Evolutionary conservation across 2,113 vertebrate species (phyloP).

Genomic region (Catharus bicknelli): DNA sequence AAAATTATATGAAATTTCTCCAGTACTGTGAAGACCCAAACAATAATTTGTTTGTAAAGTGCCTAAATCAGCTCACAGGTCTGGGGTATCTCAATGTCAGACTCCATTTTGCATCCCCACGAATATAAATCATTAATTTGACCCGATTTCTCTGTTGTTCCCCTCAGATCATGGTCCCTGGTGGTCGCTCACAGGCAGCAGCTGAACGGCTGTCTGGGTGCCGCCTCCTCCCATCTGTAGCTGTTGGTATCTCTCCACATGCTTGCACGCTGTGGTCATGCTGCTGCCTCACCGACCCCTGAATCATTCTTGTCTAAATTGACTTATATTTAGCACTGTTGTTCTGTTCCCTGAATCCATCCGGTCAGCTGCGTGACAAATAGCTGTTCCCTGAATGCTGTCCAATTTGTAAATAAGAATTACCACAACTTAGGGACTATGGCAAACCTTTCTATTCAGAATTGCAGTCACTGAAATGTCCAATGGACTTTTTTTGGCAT

Average conservation of each 20-base stretch:
- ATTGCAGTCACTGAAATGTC: background rate
- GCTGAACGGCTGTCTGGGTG: background rate
- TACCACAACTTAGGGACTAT: background rate
- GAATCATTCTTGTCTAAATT: constrained; percentile 43
- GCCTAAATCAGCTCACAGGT: background rate
- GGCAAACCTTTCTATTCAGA: background rate
- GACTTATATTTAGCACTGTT: constrained; percentile 52
- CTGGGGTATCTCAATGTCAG: background rate
- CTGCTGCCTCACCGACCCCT: background rate
- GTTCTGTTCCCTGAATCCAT: constrained; percentile 32
- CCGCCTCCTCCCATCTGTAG: background rate
- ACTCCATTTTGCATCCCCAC: background rate
- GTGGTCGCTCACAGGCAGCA: background rate
- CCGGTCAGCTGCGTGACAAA: constrained; percentile 44
- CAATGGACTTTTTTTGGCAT: accelerated
- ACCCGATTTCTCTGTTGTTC: background rate
- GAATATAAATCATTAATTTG: background rate
- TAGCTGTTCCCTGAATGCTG: constrained; percentile 29
- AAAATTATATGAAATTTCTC: background rate
- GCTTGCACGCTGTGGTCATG: background rate
- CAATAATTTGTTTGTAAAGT: background rate
- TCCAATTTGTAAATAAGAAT: constrained; percentile 15
- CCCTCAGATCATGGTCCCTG: background rate
- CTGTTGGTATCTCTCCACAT: background rate
- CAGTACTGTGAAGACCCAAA: background rate